Base-by-base conservation (phyloP, 53 echinoderm and acorn worm genomes). In the Mesocentrotus franciscanus region DNA sequence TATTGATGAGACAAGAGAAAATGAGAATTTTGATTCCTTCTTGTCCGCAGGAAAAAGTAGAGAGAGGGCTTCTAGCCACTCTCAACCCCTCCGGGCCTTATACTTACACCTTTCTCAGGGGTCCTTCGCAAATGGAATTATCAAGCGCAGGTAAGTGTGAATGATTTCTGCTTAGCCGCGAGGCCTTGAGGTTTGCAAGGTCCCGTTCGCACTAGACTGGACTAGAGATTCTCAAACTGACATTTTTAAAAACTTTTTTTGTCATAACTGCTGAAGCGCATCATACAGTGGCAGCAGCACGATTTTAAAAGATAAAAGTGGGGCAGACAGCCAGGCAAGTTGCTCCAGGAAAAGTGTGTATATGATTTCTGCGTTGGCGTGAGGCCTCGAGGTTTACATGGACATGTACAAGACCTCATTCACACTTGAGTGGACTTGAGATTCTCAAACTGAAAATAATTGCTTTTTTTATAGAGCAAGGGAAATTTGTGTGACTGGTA, bases 91-190 rank as follows among this genome's bases (percentile, higher is more conserved):
- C 13, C 36, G 16, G 79, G 39, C 79, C 36, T 20, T 79, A 0
- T 49, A 29, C 30, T 74, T 13, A 1, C 6, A 36, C 64, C 81
- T 42, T 81, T 39, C 36, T 81, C 81, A 20, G 18, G 42, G 81
- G 81, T 42, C 42, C 81, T 42, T 29, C 18, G 9, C 81, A 81
- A 81, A 81, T 81, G 81, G 81, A 81, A 81, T 81, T 81, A 81
- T 81, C 20, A 81, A 81, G 42, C 81, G 81, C 81, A 81, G 76
- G 81, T 42, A 81, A 81, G 81, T 36, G 81, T 81, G 81, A 81
- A 42, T 36, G 76, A 81, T 81, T 81, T 81, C 42, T 81, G 13
- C 76, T 42, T 35, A 39, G 81, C 81, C 42, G 36, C 16, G 36
- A 81, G 81, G 81, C 36, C 36, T 20, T 39, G 36, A 81, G 81